phyloP scores from a whole-genome alignment of 2,888 invertebrate genomes.

The Calameuta filiformis region DNA sequence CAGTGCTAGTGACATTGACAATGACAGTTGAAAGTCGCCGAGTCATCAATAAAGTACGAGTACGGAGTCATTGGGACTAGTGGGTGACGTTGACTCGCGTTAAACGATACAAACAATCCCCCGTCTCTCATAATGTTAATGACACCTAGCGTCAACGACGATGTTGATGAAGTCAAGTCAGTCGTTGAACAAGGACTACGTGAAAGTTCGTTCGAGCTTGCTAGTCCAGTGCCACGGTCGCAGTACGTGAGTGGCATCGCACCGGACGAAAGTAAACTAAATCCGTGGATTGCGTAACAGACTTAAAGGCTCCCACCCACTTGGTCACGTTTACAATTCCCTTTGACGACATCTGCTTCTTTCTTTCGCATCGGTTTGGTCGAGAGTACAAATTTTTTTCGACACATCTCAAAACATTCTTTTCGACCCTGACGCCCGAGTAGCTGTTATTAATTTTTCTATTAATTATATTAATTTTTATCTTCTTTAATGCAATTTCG shows the following conservation, averaged over 20 bases:
- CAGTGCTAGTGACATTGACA: constrained; percentile 1
- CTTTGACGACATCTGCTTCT: background rate
- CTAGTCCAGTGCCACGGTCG: constrained; percentile 63
- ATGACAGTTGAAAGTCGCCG: background rate
- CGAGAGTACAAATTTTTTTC: background rate
- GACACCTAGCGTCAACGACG: background rate
- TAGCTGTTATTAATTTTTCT: background rate
- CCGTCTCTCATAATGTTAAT: constrained; percentile 1
- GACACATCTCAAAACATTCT: too few species aligned
- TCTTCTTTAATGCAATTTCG: background rate
- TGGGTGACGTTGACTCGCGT: constrained; percentile 18
- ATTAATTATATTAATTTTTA: too few species aligned
- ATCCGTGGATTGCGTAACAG: constrained; percentile 54
- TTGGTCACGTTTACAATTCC: background rate
- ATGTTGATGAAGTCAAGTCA: constrained; percentile 16
- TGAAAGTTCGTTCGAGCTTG: constrained; percentile 52
- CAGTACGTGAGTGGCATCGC: constrained; percentile 56
- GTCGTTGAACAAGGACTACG: constrained; percentile 51
- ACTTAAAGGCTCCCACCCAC: background rate
- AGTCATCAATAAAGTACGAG: background rate
- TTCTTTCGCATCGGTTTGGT: background rate
- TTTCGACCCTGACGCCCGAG: constrained; percentile 14
- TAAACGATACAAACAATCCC: constrained; percentile 4
- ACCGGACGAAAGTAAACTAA: constrained; percentile 58
- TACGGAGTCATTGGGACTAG: background rate